Percentiles rank a stretch among this genome's conserved stretches.
phyloP scores from a whole-genome alignment of 2,888 invertebrate species.

The Caenorhabditis auriculariae region DNA sequence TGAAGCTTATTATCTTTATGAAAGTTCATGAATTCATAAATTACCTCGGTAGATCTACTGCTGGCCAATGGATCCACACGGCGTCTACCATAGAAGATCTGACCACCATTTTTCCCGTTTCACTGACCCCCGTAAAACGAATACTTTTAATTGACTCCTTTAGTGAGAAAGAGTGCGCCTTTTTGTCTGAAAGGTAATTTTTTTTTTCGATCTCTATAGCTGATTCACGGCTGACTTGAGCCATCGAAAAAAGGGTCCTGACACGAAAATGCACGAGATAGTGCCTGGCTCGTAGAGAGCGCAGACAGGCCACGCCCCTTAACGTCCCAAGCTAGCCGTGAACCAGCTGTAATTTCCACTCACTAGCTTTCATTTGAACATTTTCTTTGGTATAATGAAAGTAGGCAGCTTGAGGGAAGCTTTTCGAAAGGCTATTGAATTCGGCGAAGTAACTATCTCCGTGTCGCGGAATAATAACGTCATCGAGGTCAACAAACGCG shows the following conservation, averaged over 20 bases:
- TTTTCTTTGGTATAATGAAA: conserved; percentile 23
- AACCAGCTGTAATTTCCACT: no score
- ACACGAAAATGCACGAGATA: no score
- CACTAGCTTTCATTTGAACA: conserved; percentile 18
- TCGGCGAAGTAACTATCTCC: conserved; percentile 16
- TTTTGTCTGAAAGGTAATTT: conserved; percentile 17
- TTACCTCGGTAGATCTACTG: no score
- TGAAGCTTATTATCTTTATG: no score
- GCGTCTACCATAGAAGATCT: conserved; percentile 15
- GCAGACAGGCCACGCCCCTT: no score
- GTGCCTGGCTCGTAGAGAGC: no score
- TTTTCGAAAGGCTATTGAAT: conserved; percentile 9
- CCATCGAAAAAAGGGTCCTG: no score
- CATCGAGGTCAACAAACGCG: conserved; percentile 27
- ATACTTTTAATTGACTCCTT: conserved; percentile 15
- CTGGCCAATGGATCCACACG: conserved; percentile 33
- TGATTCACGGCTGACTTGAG: no score
- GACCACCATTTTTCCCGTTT: conserved; percentile 30
- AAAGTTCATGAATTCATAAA: no score
- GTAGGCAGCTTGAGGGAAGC: conserved; percentile 16
- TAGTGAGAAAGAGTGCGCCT: conserved; percentile 17
- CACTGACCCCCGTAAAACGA: conserved; percentile 7
- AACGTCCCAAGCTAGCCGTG: no score
- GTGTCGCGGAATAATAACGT: conserved; percentile 18
- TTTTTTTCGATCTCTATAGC: not conserved